Percentiles rank a stretch among this genome's conserved stretches.
phyloP scores from a whole-genome alignment of 1,140 invertebrate species.

The Pseudoatta argentina region DNA sequence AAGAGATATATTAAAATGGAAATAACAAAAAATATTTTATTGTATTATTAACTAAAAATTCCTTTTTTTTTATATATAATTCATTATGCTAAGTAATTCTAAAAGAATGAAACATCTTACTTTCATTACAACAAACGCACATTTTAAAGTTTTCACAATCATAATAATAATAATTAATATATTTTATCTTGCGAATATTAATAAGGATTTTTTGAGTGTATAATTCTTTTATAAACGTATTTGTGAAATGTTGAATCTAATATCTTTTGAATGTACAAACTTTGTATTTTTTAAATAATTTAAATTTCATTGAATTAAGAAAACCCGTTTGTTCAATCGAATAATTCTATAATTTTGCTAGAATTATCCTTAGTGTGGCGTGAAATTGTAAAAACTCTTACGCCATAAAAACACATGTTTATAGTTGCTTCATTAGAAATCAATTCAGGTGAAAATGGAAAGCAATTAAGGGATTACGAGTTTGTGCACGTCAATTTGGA shows the following conservation, averaged over 20 bases:
- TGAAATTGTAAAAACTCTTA: slow-evolving; percentile 25
- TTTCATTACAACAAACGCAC: background rate
- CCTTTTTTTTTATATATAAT: background rate
- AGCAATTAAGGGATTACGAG: slow-evolving; percentile 6
- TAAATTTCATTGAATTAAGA: background rate
- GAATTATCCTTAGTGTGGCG: background rate
- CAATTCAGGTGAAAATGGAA: background rate
- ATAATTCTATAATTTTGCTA: slow-evolving; percentile 10
- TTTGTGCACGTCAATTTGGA: slow-evolving; percentile 11
- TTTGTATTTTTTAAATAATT: background rate
- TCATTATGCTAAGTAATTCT: background rate
- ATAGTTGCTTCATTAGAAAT: background rate
- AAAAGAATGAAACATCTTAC: background rate
- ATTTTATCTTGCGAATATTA: background rate
- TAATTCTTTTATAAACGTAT: background rate
- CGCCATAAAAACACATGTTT: background rate
- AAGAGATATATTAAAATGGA: background rate
- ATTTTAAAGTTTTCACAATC: background rate
- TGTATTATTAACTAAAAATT: background rate
- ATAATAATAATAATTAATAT: background rate
- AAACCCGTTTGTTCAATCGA: background rate
- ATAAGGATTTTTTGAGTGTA: background rate
- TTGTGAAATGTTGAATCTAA: slow-evolving; percentile 1
- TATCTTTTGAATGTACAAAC: background rate
- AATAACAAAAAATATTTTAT: background rate